Base-by-base conservation (phyloP, 2,797 vertebrate species). In the Muscicapa striata region DNA sequence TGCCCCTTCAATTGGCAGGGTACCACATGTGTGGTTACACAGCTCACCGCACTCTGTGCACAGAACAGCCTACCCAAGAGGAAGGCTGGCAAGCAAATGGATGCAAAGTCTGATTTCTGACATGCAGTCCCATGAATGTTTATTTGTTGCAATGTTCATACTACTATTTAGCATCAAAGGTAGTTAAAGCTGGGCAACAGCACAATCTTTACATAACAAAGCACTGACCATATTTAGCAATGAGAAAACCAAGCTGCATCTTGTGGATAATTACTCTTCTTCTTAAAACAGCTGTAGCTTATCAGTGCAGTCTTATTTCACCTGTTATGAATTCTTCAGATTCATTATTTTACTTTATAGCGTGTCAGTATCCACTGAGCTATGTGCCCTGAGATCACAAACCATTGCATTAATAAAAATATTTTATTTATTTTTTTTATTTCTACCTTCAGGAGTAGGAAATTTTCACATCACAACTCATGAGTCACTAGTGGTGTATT, bases 91-190 rank as follows among this genome's bases (percentile, higher is more conserved):
- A 81, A 69, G 20, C 3, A 46, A 75, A 85, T n/a, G 5, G 27
- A 11, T 48, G 41, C 15, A 17, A 67, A 87, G 29, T 29, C 22
- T 40, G 13, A 67, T 29, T 81, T 66, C 40, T 78, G 29, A 41
- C 5, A 0, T 34, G 13, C 13, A n/a, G 20, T 64, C 11, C 10
- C 20, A 18, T 3, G 0, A 62, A 34, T 36, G 11, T 9, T 57
- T 64, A 6, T 46, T 43, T 48, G 11, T 36, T 73, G 43, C 41
- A 45, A 34, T 38, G 32, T 13, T 85, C 20, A 17, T 32, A 12
- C 6, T 68, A 17, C 30, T 68, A 3, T 34, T 58, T 51, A 86
- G 4, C 19, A 43, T 14, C 10, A 48, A 29, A 80, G 34, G 13
- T 30, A 6, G 3, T 32, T 77, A 54, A 79, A 86, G 15, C 30